phyloP scores from a whole-genome alignment of 2,113 vertebrate genomes.

The Microtus pennsylvanicus region DNA sequence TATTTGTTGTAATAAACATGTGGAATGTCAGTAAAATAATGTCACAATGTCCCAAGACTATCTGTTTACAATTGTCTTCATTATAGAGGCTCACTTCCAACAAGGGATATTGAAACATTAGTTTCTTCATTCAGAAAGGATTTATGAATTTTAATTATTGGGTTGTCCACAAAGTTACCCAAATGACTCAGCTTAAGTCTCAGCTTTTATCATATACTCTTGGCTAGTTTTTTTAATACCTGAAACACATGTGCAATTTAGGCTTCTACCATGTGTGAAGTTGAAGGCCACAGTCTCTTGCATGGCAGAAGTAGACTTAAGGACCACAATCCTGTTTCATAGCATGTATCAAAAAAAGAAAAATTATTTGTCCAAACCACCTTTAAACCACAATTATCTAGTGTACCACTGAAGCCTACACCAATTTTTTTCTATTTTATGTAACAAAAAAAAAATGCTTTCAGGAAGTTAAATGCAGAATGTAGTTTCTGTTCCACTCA shows the following conservation, averaged over 20 bases:
- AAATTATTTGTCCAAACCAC: neutral
- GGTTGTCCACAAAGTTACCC: neutral
- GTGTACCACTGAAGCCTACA: neutral
- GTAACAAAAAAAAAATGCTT: neutral
- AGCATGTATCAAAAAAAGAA: neutral
- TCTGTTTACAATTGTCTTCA: neutral
- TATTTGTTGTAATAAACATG: neutral
- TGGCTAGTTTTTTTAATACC: neutral
- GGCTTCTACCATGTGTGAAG: neutral
- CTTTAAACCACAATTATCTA: neutral
- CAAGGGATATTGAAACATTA: neutral
- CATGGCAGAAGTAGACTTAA: neutral
- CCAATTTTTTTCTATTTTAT: neutral
- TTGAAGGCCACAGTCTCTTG: neutral
- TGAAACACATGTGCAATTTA: neutral
- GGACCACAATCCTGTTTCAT: neutral
- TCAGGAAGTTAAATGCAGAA: neutral
- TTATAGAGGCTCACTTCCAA: neutral
- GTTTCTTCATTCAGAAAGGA: neutral
- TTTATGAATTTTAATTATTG: neutral
- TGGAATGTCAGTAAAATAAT: neutral
- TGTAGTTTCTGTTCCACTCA: too few species aligned
- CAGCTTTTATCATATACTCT: neutral
- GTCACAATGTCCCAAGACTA: neutral
- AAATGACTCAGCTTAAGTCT: neutral